Conservation (phyloP, 2,888 invertebrate species). For the Gymnoscelis rufifasciata region DNA sequence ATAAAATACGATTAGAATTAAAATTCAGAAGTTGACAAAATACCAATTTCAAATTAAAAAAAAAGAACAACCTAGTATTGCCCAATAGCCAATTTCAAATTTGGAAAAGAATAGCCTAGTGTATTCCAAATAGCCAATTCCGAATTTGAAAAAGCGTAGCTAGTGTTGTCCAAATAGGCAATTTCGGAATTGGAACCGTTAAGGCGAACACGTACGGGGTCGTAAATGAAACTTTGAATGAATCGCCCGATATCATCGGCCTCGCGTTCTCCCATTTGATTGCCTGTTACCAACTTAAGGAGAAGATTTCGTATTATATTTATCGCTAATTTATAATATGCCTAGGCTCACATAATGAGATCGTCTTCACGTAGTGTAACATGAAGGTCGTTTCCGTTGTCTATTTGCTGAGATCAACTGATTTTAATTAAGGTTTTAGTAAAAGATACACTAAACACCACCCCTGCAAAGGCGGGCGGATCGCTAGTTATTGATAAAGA, state of each 20-base stretch:
- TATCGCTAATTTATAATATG: too few species aligned
- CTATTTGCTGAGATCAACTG: too few species aligned
- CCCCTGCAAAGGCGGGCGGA: too few species aligned
- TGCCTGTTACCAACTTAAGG: conserved; percentile 19
- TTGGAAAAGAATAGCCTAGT: background rate
- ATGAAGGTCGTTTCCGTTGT: too few species aligned
- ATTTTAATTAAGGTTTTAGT: too few species aligned
- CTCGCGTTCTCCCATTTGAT: conserved; percentile 13
- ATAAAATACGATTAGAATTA: too few species aligned
- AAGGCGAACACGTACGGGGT: conserved; percentile 19
- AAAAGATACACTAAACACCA: too few species aligned
- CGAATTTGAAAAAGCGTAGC: background rate
- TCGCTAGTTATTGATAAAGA: too few species aligned
- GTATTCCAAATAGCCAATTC: background rate
- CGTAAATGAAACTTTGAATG: conserved; percentile 15
- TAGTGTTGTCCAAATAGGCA: background rate
- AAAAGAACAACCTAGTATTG: background rate
- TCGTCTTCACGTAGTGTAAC: too few species aligned
- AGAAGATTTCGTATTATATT: background rate
- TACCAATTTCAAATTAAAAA: too few species aligned
- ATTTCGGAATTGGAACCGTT: background rate
- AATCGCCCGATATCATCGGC: conserved; percentile 15
- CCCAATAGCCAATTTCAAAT: background rate
- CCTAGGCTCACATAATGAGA: too few species aligned
- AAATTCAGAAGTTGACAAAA: too few species aligned